These are phyloP conservation scores for Porites evermanni DNA, from an alignment of 92 coral and sea anemone species.

Conservation along the genomic window DNA sequence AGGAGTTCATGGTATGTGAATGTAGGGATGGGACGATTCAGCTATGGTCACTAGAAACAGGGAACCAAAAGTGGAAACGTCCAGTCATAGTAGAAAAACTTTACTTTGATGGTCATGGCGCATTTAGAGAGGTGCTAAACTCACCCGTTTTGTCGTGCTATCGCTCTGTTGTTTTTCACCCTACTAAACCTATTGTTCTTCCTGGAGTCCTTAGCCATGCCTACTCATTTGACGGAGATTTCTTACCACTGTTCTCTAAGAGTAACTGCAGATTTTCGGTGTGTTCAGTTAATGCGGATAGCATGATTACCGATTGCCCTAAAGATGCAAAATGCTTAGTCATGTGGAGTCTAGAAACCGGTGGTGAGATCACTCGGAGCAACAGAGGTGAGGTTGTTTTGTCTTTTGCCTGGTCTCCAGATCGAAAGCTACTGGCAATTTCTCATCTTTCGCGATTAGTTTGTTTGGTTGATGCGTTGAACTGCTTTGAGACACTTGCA, in stretches of 20 bases:
- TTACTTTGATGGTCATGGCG: background rate
- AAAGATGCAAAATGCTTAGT: background rate
- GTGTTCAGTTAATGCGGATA: slow-evolving; percentile 25
- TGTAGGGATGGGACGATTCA: background rate
- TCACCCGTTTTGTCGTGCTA: background rate
- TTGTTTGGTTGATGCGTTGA: background rate
- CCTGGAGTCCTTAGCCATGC: background rate
- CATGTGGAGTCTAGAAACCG: background rate
- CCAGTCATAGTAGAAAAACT: background rate
- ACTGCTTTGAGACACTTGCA: background rate
- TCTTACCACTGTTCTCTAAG: background rate
- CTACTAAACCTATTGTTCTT: background rate
- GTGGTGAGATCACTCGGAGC: background rate
- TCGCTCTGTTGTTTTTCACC: slow-evolving; percentile 29
- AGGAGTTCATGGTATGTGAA: slow-evolving; percentile 14
- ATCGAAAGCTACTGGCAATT: slow-evolving; percentile 21
- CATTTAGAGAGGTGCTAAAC: background rate
- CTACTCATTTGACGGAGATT: background rate
- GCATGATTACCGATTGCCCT: slow-evolving; percentile 26
- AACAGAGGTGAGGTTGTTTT: background rate
- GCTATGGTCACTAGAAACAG: slow-evolving; percentile 1
- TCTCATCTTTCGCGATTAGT: background rate
- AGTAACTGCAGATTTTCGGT: slow-evolving; percentile 9
- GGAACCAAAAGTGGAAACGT: slow-evolving; percentile 6
- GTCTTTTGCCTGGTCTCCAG: slow-evolving; percentile 26